phyloP scores from a whole-genome alignment of 2,797 vertebrate species.

The Morelia viridis region DNA sequence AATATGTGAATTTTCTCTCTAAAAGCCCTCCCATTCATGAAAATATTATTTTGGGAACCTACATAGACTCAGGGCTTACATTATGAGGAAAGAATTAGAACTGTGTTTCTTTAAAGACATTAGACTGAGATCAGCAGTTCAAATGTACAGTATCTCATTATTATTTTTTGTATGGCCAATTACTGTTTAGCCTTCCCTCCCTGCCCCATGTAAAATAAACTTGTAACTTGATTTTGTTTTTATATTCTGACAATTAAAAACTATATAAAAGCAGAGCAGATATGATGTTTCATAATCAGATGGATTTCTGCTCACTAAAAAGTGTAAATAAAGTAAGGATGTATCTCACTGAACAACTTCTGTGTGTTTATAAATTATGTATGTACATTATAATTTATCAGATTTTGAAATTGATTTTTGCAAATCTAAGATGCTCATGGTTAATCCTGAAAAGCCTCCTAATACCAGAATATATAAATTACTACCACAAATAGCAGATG shows the following conservation, averaged over 20 bases:
- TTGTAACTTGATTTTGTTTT: not conserved
- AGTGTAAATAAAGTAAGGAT: not conserved
- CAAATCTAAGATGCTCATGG: not conserved
- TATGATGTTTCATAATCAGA: not conserved
- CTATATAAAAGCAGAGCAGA: not conserved
- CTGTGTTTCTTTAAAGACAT: not conserved
- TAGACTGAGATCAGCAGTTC: constrained; percentile 13
- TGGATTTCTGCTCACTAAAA: not conserved
- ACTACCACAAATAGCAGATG: not conserved
- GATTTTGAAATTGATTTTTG: constrained; percentile 30
- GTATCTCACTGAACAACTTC: not conserved
- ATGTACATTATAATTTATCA: not conserved
- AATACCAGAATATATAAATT: not conserved
- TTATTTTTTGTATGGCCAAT: not conserved
- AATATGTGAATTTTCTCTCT: not conserved
- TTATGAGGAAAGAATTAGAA: not conserved
- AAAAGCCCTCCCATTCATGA: not conserved
- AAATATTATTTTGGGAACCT: not conserved
- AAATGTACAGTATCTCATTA: not conserved
- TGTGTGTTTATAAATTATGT: not conserved
- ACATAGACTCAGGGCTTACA: not conserved
- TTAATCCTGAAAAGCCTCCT: not conserved
- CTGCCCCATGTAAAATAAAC: not conserved
- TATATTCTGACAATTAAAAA: not conserved
- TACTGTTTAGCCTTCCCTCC: not conserved